Base-by-base conservation (phyloP, 2,797 vertebrate genomes). In the Gastrophryne carolinensis region DNA sequence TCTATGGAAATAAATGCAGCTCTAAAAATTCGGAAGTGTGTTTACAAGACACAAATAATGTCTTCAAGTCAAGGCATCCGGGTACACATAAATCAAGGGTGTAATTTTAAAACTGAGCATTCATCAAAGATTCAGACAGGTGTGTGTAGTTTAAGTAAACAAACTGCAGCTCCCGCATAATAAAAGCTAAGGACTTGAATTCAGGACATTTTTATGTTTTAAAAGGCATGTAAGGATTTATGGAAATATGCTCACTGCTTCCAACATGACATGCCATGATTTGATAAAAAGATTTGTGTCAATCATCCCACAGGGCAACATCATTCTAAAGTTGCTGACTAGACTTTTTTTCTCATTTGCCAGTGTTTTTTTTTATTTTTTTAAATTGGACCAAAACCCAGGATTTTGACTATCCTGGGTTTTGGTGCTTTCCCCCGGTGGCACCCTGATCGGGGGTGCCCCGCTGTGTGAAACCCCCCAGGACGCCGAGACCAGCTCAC, bases 71-170 rank as follows among this genome's bases (percentile, higher is more conserved):
- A 49, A 53, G n/a, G 23, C 17, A 56, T 54, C n/a, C 30, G 62
- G 11, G 53, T 21, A 15, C 37, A 41, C 53, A 69, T 69, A 57
- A 44, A 70, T 70, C 53, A 58, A 47, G 53, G 35, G 2, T n/a
- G 19, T 44, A 5, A 58, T 70, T 44, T 58, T 37, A 10, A 35
- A 9, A 49, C n/a, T 56, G 66, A 44, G 32, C 32, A 69, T 57
- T 56, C 8, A 57, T 56, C 52, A 69, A 52, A 54, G 30, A 39
- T 52, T 24, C 5, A 30, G 35, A 54, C 34, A 52, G 21, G 49
- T 35, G 24, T 53, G 49, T 27, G 19, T 67, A 67, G 53, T 67
- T 53, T 39, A 15, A 26, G 49, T 53, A 54, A 19, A 49, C 2
- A 67, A 34, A 53, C 37, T 12, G 49, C 64, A 17, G 32, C 7